Conservation (phyloP, 2,888 invertebrate genomes). For the Theodoxus fluviatilis region DNA sequence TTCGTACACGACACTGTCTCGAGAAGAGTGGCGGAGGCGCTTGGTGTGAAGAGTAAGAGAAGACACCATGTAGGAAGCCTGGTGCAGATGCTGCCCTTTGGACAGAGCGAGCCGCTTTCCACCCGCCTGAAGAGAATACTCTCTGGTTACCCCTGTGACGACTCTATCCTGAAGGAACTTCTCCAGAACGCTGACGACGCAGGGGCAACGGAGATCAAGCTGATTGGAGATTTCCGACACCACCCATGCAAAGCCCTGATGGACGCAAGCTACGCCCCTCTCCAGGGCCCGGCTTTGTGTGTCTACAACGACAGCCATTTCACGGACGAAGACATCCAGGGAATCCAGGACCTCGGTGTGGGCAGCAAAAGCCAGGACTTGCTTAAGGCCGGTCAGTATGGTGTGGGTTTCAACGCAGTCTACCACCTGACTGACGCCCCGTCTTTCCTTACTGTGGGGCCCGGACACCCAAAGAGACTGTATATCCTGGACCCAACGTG, state of each 20-base stretch:
- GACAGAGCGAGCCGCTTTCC: constrained; percentile 56
- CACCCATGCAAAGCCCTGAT: too few species aligned
- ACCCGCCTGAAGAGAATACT: constrained; percentile 53
- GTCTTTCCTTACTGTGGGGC: constrained; percentile 52
- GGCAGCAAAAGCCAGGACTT: constrained; percentile 57
- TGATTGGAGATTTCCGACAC: constrained; percentile 50
- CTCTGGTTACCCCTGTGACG: constrained; percentile 52
- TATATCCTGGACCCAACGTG: constrained; percentile 48
- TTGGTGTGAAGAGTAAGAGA: constrained; percentile 34
- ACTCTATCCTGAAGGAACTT: constrained; percentile 57
- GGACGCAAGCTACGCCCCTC: constrained; percentile 39
- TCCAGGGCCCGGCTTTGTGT: constrained; percentile 61
- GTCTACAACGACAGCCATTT: constrained; percentile 59
- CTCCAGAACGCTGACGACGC: constrained; percentile 61
- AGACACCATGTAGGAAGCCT: constrained; percentile 9
- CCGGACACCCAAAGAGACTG: constrained; percentile 34
- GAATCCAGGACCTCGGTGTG: constrained; percentile 56
- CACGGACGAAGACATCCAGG: constrained; percentile 50
- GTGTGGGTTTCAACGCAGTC: constrained; percentile 62
- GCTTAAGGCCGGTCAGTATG: constrained; percentile 60
- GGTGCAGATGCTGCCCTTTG: constrained; percentile 45
- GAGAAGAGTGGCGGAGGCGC: constrained; percentile 39
- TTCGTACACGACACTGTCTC: constrained; percentile 38
- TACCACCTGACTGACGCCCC: constrained; percentile 63
- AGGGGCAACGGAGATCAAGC: constrained; percentile 52